These are phyloP conservation scores for Archocentrus centrarchus DNA, from an alignment of 2,113 vertebrate species.

Conservation along the genomic window DNA sequence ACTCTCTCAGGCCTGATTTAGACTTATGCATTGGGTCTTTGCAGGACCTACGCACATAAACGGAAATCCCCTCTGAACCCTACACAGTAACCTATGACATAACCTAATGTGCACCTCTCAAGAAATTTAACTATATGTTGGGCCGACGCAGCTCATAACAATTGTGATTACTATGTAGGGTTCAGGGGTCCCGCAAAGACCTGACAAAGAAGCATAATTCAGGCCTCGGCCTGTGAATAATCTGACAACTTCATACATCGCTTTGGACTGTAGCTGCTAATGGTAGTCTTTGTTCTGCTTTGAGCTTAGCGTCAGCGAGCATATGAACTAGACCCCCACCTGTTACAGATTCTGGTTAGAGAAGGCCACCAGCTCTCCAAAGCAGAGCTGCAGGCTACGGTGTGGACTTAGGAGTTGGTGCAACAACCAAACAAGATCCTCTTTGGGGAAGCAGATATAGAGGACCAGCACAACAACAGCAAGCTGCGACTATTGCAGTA, in stretches of 20 bases:
- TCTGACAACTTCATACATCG: not conserved
- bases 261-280: not conserved
- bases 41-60: too few relatives aligned
- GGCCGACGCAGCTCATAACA: too few relatives aligned
- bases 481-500: too few relatives aligned
- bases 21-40: too few relatives aligned
- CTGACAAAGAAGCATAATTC: too few relatives aligned
- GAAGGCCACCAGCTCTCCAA: not conserved
- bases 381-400: not conserved
- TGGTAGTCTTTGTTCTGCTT: conserved; percentile 16
- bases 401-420: not conserved
- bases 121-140: too few relatives aligned
- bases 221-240: not conserved
- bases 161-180: too few relatives aligned
- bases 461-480: too few relatives aligned
- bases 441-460: not conserved
- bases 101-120: too few relatives aligned
- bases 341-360: conserved; percentile 3
- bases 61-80: too few relatives aligned
- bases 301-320: not conserved
- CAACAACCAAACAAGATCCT: not conserved
- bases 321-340: not conserved
- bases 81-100: too few relatives aligned
- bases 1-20: not conserved
- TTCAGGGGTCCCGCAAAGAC: too few relatives aligned